Base-by-base conservation (phyloP, 2,113 vertebrate genomes). In the Ahaetulla prasina region DNA sequence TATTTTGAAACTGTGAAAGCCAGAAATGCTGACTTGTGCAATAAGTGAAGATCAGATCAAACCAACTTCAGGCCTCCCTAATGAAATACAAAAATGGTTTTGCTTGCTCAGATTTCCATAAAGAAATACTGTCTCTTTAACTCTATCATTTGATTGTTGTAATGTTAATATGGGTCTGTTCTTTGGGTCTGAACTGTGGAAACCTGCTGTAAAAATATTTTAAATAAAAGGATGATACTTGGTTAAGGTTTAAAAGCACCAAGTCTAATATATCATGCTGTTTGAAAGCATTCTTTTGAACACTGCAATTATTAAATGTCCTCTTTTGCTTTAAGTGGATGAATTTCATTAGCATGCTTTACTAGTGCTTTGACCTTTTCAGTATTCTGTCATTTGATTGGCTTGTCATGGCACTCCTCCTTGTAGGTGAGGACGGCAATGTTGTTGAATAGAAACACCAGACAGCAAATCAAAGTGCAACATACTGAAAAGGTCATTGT, bases 361-460 rank as follows among this genome's bases (percentile, higher is more conserved):
- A 8, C 63, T 89, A 55, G 88, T 87, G 63, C 92, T 92, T 91
- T 95, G 94, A 93, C 74, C 90, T 95, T 96, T 95, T 92, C 91
- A 86, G 45, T 91, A 90, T 27, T 95, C 74, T 89, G 89, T 92
- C 55, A 3, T 80, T 92, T 94, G 89, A 55, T 55, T 92, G 50
- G 63, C n/a, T 94, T 94, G 53, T 60, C 74, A 2, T 35, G 50
- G 54, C n/a, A 89, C 45, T 92, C 49, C 89, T 93, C 85, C 90
- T 54, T 93, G 88, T 89, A 93, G 89, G 89, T 91, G 85, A 87
- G 63, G 74, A 92, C 30, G 88, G 63, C 80, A 93, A 68, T 53
- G 86, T 57, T 91, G 86, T 57, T 85, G 89, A 94, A 92, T 88
- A 91, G 91, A 89, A 92, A 88, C 92, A 95, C 63, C 89, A 92